Evolutionary conservation across 2,888 invertebrate genomes (phyloP).

Genomic region (Hoplodrina ambigua): DNA sequence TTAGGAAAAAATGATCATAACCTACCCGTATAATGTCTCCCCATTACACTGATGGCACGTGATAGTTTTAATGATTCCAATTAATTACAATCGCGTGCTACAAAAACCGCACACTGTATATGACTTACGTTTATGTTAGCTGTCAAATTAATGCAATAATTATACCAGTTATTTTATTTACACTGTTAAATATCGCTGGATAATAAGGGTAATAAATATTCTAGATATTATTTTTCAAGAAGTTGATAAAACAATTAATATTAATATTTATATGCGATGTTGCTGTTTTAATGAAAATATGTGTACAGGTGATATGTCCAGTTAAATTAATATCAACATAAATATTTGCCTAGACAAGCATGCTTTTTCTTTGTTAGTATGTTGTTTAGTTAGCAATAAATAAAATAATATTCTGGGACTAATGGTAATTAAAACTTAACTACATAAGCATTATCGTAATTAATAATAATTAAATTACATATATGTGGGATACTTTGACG

Average conservation of each 20-base stretch:
- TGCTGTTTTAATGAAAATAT: slow-evolving; percentile 19
- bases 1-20: slow-evolving; percentile 58
- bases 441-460: too few relatives aligned
- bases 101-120: slow-evolving; percentile 51
- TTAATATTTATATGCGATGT: slow-evolving; percentile 19
- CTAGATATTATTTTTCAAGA: slow-evolving; percentile 31
- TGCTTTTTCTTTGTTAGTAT: slow-evolving; percentile 7
- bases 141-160: slow-evolving; percentile 60
- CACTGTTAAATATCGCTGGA: slow-evolving; percentile 42
- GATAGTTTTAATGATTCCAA: slow-evolving; percentile 62
- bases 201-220: slow-evolving; percentile 61
- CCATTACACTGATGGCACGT: slow-evolving; percentile 57
- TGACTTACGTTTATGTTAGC: slow-evolving; percentile 48
- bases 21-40: slow-evolving; percentile 62
- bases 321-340: slow-evolving; percentile 2
- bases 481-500: slow-evolving; percentile 5
- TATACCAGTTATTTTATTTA: slow-evolving; percentile 54
- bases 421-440: too few relatives aligned
- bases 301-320: slow-evolving; percentile 29
- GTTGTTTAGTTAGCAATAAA: not conserved
- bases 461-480: too few relatives aligned
- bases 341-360: not conserved
- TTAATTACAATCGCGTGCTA: slow-evolving; percentile 62
- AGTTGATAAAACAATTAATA: slow-evolving; percentile 42
- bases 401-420: too few relatives aligned